These are phyloP conservation scores for Lordiphosa stackelbergi DNA, from an alignment of 1,140 invertebrate species.

Conservation along the genomic window DNA sequence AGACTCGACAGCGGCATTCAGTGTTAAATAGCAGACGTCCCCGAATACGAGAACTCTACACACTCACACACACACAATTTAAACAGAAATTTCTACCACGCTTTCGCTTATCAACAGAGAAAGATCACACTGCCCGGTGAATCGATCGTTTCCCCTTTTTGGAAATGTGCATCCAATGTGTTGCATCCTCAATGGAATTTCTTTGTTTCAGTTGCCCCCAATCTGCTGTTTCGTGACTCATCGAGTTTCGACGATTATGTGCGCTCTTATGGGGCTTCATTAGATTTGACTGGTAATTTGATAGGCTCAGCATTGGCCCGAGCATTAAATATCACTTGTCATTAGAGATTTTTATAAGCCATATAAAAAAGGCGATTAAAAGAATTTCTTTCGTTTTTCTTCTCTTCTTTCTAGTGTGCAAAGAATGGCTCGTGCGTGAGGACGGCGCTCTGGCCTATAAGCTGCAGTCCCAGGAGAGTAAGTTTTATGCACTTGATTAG, in stretches of 20 bases:
- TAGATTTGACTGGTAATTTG: constrained; percentile 52
- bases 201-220: constrained; percentile 50
- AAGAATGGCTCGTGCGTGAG: constrained; percentile 94
- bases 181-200: constrained; percentile 67
- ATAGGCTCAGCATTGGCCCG: constrained; percentile 26
- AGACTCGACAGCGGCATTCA: constrained; percentile 17
- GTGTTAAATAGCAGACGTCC: constrained; percentile 22
- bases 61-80: constrained; percentile 47
- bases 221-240: constrained; percentile 50
- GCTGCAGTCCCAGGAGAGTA: constrained; percentile 94
- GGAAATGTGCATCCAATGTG: constrained; percentile 30
- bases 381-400: constrained; percentile 13
- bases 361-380: constrained; percentile 44
- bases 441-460: constrained; percentile 93
- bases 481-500: constrained; percentile 70
- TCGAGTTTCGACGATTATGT: constrained; percentile 34
- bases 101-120: constrained; percentile 62
- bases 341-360: constrained; percentile 50
- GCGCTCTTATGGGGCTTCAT: constrained; percentile 54
- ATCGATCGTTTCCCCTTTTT: constrained; percentile 34
- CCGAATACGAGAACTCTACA: constrained; percentile 26
- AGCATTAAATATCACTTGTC: constrained; percentile 44
- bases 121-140: constrained; percentile 36
- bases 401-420: constrained; percentile 83
- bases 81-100: constrained; percentile 45